A percentile compares a stretch with the other conserved stretches of the same genome.
These are phyloP conservation scores for Troides aeacus DNA, from an alignment of 2,888 invertebrate species.

Conservation along the genomic window DNA sequence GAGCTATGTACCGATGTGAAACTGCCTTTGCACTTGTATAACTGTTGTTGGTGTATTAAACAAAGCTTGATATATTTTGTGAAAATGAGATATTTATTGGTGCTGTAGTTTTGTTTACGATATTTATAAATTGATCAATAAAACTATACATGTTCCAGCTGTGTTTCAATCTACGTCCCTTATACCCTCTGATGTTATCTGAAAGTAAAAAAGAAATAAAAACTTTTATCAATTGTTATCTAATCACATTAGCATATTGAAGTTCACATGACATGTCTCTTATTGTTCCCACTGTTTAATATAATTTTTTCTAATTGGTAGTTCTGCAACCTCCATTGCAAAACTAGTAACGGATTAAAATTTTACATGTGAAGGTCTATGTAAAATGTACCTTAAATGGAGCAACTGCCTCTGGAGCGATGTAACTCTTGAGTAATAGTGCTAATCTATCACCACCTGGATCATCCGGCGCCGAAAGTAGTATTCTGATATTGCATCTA, in stretches of 20 bases:
- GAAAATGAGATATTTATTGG: constrained; percentile 78
- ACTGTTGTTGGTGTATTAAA: constrained; percentile 66
- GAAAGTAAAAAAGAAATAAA: constrained; percentile 39
- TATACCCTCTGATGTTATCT: constrained; percentile 76
- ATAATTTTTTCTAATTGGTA: too few species aligned
- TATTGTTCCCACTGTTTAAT: too few species aligned
- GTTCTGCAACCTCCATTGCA: too few species aligned
- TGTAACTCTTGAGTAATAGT: constrained; percentile 52
- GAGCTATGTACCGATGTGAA: constrained; percentile 53
- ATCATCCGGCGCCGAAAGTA: constrained; percentile 46
- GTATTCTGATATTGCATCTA: constrained; percentile 56
- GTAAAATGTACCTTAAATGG: constrained; percentile 52
- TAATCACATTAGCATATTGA: neutral
- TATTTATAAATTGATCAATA: constrained; percentile 69
- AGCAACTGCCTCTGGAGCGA: constrained; percentile 46
- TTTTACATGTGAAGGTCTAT: neutral
- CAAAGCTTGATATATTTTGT: constrained; percentile 75
- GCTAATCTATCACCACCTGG: constrained; percentile 36
- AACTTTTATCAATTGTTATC: constrained; percentile 20
- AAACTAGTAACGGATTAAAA: too few species aligned
- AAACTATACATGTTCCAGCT: constrained; percentile 67
- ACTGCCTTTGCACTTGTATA: constrained; percentile 72
- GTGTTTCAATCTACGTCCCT: constrained; percentile 64
- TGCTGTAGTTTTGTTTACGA: constrained; percentile 78
- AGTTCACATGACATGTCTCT: too few species aligned